Evolutionary conservation across 2,888 invertebrate species (phyloP).

Genomic region (Tubulanus polymorphus): DNA sequence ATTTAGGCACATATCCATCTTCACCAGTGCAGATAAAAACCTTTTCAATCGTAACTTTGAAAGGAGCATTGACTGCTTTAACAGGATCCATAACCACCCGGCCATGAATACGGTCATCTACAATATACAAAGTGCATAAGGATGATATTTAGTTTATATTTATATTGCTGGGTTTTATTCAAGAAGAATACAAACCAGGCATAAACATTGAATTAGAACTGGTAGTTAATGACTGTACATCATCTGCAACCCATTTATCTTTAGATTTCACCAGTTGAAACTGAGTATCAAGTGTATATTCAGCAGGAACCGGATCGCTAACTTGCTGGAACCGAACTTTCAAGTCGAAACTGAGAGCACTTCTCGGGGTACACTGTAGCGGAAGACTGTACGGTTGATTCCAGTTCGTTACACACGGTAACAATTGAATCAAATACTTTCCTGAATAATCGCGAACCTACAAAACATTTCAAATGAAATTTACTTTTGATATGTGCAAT

Average conservation of each 20-base stretch:
- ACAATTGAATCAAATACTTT: slow-evolving; percentile 39
- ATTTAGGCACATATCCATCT: slow-evolving; percentile 52
- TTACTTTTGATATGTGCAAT: no score
- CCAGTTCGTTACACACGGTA: slow-evolving; percentile 44
- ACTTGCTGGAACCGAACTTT: slow-evolving; percentile 52
- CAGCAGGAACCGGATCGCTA: slow-evolving; percentile 48
- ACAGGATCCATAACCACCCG: slow-evolving; percentile 47
- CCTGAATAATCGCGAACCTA: slow-evolving; percentile 52
- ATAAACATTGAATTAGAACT: slow-evolving; percentile 41
- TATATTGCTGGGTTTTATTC: no score
- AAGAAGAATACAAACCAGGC: no score
- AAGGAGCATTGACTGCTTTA: slow-evolving; percentile 45
- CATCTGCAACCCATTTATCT: slow-evolving; percentile 44
- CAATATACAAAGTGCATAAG: slow-evolving; percentile 4
- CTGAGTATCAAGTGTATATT: slow-evolving; percentile 48
- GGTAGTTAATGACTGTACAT: slow-evolving; percentile 26
- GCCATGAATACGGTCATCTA: slow-evolving; percentile 51
- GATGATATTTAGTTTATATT: no score
- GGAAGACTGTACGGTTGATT: slow-evolving; percentile 36
- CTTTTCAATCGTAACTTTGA: slow-evolving; percentile 46
- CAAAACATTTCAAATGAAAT: no score
- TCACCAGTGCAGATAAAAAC: slow-evolving; percentile 52
- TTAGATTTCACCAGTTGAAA: slow-evolving; percentile 43
- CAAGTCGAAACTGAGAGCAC: slow-evolving; percentile 46
- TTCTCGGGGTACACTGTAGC: slow-evolving; percentile 39